phyloP scores from a whole-genome alignment of 92 coral and sea anemone species.

The Porites divaricata region DNA sequence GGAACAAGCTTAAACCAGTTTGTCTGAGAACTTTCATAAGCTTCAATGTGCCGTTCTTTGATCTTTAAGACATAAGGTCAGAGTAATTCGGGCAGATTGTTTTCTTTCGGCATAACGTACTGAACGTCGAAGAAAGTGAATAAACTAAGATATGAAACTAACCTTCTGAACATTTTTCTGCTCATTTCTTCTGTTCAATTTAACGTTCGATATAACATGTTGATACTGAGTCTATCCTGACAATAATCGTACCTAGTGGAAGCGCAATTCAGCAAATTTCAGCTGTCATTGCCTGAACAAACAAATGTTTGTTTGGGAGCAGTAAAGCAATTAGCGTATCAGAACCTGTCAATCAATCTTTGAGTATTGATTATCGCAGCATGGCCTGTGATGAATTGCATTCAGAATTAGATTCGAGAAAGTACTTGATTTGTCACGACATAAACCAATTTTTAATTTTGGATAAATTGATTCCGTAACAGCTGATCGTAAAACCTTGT shows the following conservation, averaged over 20 bases:
- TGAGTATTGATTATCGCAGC: no score
- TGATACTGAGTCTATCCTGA: neutral
- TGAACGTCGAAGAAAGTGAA: neutral
- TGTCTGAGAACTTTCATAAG: neutral
- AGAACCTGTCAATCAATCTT: constrained; percentile 10
- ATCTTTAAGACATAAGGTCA: neutral
- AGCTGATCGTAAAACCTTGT: neutral
- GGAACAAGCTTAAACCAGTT: no score
- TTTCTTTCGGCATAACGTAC: neutral
- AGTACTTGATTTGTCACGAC: neutral
- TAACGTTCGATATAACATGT: neutral
- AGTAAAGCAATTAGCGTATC: neutral
- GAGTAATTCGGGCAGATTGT: no score
- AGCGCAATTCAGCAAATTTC: neutral
- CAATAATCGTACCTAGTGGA: neutral
- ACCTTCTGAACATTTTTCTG: neutral
- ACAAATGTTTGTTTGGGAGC: constrained; percentile 5
- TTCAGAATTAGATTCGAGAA: neutral
- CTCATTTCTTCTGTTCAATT: neutral
- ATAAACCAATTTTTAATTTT: neutral
- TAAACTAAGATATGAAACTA: neutral
- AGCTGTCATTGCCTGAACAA: constrained; percentile 1
- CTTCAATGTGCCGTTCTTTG: neutral
- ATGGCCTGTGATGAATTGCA: neutral
- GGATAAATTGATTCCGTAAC: neutral